These are phyloP conservation scores for Sylvietta virens DNA, from an alignment of 2,113 vertebrate genomes.

Conservation along the genomic window DNA sequence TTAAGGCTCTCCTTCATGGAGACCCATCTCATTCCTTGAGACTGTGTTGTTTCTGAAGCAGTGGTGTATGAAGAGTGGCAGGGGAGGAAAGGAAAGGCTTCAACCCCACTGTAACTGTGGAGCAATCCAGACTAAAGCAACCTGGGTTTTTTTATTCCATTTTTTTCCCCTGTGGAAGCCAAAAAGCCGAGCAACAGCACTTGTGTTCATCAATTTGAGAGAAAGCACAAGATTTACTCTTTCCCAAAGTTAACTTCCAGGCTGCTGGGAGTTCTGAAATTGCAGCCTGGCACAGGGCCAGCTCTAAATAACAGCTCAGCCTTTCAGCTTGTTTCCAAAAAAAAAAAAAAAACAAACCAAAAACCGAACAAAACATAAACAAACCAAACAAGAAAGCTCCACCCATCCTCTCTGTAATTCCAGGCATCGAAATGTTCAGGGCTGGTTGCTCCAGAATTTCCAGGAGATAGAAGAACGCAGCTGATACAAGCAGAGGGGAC, in stretches of 20 bases:
- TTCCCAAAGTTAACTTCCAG: not conserved
- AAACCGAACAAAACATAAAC: not conserved
- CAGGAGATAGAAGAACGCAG: not conserved
- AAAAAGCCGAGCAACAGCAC: not conserved
- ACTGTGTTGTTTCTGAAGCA: not conserved
- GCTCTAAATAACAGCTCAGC: not conserved
- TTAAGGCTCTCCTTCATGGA: not conserved
- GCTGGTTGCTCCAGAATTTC: not conserved
- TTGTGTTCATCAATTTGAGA: not conserved
- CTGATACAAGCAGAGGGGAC: not conserved
- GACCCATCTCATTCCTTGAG: not conserved
- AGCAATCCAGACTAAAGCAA: not conserved
- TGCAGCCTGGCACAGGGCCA: not conserved
- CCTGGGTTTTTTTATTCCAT: rapidly evolving
- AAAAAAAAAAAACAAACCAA: too few species aligned
- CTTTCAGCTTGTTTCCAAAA: not conserved
- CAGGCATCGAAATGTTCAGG: not conserved
- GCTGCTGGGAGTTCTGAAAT: not conserved
- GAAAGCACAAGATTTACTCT: not conserved
- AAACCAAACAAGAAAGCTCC: not conserved
- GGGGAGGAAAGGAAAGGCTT: not conserved
- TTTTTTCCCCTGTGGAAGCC: not conserved
- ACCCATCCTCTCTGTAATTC: not conserved
- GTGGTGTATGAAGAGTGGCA: not conserved
- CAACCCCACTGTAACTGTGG: rapidly evolving